Percentiles rank a stretch among this genome's conserved stretches.
phyloP scores from a whole-genome alignment of 2,113 vertebrate species.

The Anas platyrhynchos region DNA sequence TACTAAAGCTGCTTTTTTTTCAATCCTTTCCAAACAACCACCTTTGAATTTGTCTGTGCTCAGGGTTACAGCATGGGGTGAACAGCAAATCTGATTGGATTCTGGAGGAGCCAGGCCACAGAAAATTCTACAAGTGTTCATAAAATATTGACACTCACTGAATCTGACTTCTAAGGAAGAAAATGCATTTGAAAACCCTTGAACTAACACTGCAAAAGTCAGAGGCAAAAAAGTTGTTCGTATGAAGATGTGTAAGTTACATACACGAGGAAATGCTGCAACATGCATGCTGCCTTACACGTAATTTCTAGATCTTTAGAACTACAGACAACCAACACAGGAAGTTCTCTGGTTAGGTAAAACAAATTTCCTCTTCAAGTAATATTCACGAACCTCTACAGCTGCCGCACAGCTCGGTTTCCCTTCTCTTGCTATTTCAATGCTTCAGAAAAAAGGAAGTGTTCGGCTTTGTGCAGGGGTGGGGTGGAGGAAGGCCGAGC shows the following conservation, averaged over 20 bases:
- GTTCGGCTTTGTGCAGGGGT: not conserved
- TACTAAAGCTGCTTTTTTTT: not conserved
- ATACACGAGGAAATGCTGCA: slow-evolving; percentile 43
- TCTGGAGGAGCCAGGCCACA: not conserved
- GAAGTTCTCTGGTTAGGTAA: slow-evolving; percentile 75
- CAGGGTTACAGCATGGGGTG: not conserved
- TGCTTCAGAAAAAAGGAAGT: slow-evolving; percentile 70
- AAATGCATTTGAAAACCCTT: not conserved
- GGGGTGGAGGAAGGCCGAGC: not conserved
- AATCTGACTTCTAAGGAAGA: not conserved
- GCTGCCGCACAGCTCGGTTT: slow-evolving; percentile 27
- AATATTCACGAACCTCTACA: slow-evolving; percentile 62
- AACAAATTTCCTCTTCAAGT: slow-evolving; percentile 78
- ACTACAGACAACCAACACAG: slow-evolving; percentile 62
- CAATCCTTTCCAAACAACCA: not conserved
- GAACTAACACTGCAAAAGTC: not conserved
- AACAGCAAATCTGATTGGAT: not conserved
- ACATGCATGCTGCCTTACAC: not conserved
- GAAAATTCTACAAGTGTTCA: not conserved
- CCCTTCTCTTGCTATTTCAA: slow-evolving; percentile 70
- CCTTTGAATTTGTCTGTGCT: not conserved
- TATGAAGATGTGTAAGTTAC: too few relatives aligned
- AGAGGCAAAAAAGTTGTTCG: not conserved
- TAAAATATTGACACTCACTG: not conserved
- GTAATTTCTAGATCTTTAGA: slow-evolving; percentile 39